Base-by-base conservation (phyloP, 1,140 invertebrate genomes). In the Thalassaphorura encarpata region DNA sequence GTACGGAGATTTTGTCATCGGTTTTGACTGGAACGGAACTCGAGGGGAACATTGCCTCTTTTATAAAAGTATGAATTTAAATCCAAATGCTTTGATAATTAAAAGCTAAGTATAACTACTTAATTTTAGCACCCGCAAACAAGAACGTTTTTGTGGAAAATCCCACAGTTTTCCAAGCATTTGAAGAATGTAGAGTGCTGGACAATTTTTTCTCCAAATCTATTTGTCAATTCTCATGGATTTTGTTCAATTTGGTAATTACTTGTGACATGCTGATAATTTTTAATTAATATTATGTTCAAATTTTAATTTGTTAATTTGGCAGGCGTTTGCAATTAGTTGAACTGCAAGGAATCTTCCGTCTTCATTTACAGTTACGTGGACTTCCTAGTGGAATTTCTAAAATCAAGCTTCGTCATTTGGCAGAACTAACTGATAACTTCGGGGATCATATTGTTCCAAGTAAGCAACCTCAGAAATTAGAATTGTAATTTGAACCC, bases 141-240 rank as follows among this genome's bases (percentile, higher is more conserved):
- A 15, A 40, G 31, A 42, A 59, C 57, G n/a, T 59, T 59, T 18
- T 18, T 49, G 4, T 59, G 57, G 57, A 41, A 59, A 54, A 59
- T 59, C 28, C 45, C 51, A 6, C 46, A 54, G n/a, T 53, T 53
- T 50, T 2, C 13, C 13, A 28, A 5, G 5, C 52, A 48, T 13
- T 46, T 59, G 18, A 39, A 54, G 36, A 59, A 50, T 36, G 18
- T 21, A 8, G 57, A 59, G 21, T 40, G 42, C 26, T 54, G 52
- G 51, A 52, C 46, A 19, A 1, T 59, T 13, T 59, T 47, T 23
- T 59, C 57, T 21, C 52, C 57, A n/a, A 36, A 53, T n/a, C 43
- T 59, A 19, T 54, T 59, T 31, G 45, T 59, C 39, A 49, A 59
- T 48, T 52, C 50, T 29, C 50, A 53, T n/a, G 56, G 46, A 24